Conservation (phyloP, 2,888 invertebrate species). For the Barypeithes pellucidus region DNA sequence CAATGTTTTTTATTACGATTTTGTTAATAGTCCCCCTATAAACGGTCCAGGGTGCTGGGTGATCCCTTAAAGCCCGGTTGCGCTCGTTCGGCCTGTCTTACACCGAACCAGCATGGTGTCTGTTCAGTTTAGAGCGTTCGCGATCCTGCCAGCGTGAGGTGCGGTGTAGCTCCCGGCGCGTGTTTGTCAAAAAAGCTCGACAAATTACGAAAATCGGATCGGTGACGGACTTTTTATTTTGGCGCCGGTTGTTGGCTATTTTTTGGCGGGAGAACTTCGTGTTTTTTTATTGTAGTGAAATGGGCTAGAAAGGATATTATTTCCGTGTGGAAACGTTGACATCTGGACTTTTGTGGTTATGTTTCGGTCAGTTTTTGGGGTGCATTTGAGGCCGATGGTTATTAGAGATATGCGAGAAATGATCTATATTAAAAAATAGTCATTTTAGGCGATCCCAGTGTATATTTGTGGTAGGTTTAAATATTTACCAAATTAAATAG, state of each 20-base stretch:
- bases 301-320: background rate
- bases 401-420: background rate
- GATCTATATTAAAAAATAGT: too few species aligned
- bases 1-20: background rate
- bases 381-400: background rate
- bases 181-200: slow-evolving; percentile 1
- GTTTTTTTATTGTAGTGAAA: background rate
- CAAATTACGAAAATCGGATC: slow-evolving; percentile 4
- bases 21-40: background rate
- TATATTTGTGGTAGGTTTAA: too few species aligned
- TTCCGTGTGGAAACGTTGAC: background rate
- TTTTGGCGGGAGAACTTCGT: background rate
- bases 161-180: background rate
- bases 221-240: background rate
- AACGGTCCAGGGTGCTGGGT: background rate
- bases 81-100: slow-evolving; percentile 14
- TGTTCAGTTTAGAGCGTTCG: slow-evolving; percentile 11
- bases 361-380: background rate
- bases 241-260: slow-evolving; percentile 1
- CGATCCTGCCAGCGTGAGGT: slow-evolving; percentile 15
- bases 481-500: too few species aligned
- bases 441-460: too few species aligned
- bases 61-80: slow-evolving; percentile 8
- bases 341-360: background rate
- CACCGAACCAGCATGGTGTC: slow-evolving; percentile 15